A percentile compares a stretch with the other conserved stretches of the same genome.
phyloP scores from a whole-genome alignment of 2,888 invertebrate species.

The Dromius quadrimaculatus region DNA sequence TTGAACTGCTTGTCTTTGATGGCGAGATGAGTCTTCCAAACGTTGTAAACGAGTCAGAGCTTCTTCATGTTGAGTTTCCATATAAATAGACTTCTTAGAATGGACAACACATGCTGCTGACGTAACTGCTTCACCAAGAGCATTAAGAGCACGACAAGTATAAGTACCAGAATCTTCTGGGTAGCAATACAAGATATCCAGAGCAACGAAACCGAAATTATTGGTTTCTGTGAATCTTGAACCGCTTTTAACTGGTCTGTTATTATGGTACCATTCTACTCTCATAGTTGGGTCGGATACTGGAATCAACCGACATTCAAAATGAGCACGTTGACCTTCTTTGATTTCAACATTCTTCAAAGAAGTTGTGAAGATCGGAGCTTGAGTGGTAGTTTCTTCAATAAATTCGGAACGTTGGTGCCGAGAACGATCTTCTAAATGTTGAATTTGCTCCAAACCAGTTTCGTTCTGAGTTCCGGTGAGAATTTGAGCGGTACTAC shows the following conservation, averaged over 20 bases:
- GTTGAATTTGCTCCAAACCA: constrained; percentile 89
- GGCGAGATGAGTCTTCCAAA: constrained; percentile 83
- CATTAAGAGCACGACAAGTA: constrained; percentile 92
- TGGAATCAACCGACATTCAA: constrained; percentile 93
- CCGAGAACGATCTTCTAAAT: constrained; percentile 85
- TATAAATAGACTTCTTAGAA: constrained; percentile 86
- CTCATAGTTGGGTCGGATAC: constrained; percentile 94
- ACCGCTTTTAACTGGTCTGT: constrained; percentile 89
- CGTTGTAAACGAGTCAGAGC: constrained; percentile 84
- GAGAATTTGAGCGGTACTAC: constrained; percentile 83
- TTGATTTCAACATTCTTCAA: constrained; percentile 92
- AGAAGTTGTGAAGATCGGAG: constrained; percentile 93
- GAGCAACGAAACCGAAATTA: constrained; percentile 96
- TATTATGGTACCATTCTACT: constrained; percentile 96
- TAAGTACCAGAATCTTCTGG: constrained; percentile 98
- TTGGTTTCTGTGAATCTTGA: constrained; percentile 96
- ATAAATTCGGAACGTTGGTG: constrained; percentile 80
- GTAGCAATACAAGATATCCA: constrained; percentile 95
- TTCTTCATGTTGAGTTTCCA: constrained; percentile 90
- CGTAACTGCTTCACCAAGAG: constrained; percentile 92
- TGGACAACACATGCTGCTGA: constrained; percentile 88
- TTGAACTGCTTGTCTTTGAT: constrained; percentile 78
- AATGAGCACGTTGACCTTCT: constrained; percentile 94
- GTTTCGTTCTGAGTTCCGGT: constrained; percentile 89
- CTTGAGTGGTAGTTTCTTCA: constrained; percentile 89